A percentile compares a stretch with the other conserved stretches of the same genome.
Evolutionary conservation across 2,888 invertebrate species (phyloP).

Genomic region (Teinopalpus imperialis): DNA sequence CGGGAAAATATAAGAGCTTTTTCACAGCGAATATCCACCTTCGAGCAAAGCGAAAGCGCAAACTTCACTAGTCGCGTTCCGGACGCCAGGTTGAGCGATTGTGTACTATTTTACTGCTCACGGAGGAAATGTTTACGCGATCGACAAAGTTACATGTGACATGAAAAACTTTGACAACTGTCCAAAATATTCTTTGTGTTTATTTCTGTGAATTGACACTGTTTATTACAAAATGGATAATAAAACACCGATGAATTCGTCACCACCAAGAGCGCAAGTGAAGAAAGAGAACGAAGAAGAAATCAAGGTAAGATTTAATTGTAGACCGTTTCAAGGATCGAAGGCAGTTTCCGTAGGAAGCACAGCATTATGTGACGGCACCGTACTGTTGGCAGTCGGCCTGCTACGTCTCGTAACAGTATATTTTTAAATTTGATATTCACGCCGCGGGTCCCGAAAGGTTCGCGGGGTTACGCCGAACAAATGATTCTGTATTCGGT

Average conservation of each 20-base stretch:
- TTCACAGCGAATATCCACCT: slow-evolving; percentile 23
- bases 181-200: slow-evolving; percentile 36
- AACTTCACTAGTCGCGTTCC: slow-evolving; percentile 45
- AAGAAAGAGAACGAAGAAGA: slow-evolving; percentile 90
- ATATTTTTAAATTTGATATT: slow-evolving; percentile 79
- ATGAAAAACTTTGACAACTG: slow-evolving; percentile 47
- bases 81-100: slow-evolving; percentile 42
- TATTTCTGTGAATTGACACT: slow-evolving; percentile 30
- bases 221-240: slow-evolving; percentile 70
- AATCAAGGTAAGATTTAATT: slow-evolving; percentile 83
- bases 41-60: slow-evolving; percentile 1
- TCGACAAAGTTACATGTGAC: slow-evolving; percentile 43
- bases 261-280: slow-evolving; percentile 68
- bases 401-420: slow-evolving; percentile 71
- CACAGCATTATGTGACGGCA: slow-evolving; percentile 55
- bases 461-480: slow-evolving; percentile 62
- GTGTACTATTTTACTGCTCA: slow-evolving; percentile 28
- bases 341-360: slow-evolving; percentile 63
- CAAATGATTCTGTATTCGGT: slow-evolving; percentile 73
- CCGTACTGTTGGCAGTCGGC: slow-evolving; percentile 70
- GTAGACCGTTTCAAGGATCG: slow-evolving; percentile 35
- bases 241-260: slow-evolving; percentile 65
- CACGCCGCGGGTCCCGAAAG: slow-evolving; percentile 44
- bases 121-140: slow-evolving; percentile 65
- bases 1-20: slow-evolving; percentile 53